Percentiles rank a stretch among this genome's conserved stretches.
These are phyloP conservation scores for Rhabdomys dilectus DNA, from an alignment of 2,113 vertebrate genomes.

Conservation along the genomic window DNA sequence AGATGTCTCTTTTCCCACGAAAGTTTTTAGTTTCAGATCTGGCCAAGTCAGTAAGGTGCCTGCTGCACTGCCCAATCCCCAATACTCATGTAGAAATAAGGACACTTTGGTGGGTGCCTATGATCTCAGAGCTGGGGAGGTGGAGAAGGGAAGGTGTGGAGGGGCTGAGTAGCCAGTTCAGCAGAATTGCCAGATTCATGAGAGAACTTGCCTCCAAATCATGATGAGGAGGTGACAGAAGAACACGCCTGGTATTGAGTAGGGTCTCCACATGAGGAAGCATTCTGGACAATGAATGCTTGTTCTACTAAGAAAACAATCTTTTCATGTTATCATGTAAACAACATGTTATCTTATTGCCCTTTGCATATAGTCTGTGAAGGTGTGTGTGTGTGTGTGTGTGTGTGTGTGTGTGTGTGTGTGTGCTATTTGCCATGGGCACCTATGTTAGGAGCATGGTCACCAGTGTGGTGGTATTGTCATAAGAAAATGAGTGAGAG, in stretches of 20 bases:
- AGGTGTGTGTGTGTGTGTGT: not conserved
- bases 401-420: not conserved
- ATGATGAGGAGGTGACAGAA: not conserved
- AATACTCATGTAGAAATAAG: no score
- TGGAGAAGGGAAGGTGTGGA: not conserved
- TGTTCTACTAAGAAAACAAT: not conserved
- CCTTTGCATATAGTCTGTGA: not conserved
- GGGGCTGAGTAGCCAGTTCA: not conserved
- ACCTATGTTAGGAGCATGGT: not conserved
- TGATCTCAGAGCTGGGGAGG: not conserved
- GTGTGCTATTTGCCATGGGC: no score
- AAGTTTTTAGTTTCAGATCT: not conserved
- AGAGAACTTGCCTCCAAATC: not conserved
- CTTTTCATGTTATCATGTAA: not conserved
- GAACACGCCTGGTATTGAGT: no score
- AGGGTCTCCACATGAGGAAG: not conserved
- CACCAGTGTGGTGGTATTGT: not conserved
- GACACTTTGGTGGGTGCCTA: not conserved
- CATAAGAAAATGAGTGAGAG: not conserved
- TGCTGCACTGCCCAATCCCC: not conserved
- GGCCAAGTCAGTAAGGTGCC: not conserved
- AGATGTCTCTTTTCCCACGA: slow-evolving; percentile 41
- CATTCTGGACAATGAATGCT: not conserved
- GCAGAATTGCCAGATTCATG: not conserved
- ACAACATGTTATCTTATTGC: not conserved